Evolutionary conservation across 1,140 invertebrate genomes (phyloP), one percentile per base, ranked within the genome.

Genomic region (Heterodera carotae): DNA sequence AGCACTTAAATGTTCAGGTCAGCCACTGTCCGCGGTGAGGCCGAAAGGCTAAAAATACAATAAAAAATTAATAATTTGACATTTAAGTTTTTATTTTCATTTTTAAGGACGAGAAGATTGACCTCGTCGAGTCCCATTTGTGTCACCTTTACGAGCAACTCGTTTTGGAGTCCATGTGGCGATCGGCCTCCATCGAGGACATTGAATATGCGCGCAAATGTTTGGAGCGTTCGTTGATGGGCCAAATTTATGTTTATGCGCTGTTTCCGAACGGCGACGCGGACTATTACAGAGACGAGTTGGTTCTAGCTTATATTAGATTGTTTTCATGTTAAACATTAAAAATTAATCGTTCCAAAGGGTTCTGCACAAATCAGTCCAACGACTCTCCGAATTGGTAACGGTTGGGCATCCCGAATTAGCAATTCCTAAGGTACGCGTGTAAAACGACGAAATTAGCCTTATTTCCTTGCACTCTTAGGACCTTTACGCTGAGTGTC

Each of bases 181-280:
- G 92, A 89, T 90, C 91, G 77, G 93, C 93, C 0, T 92, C 94
- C 67, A 93, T 96, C 85, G 91, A 92, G 1, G 92, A 95, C 85
- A 79, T 94, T 8, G 91, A 93, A 77, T 91, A 90, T 80, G 90
- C 89, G 0, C 83, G 88, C 69, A 83, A 89, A 73, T 88, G 89
- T 31, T 87, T 91, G 69, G 91, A 91, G 80, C 84, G 91, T n/a
- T 87, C 87, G 39, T 84, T 91, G 12, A 95, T 97, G 90, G 93
- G 92, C 33, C 91, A 93, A 29, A 93, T 98, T 53, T 98, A 98
- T 89, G 91, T 92, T 33, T 92, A 94, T 87, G 94, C 96, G 43
- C 91, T 99, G 84, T 98, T 95, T 90, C 96, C 96, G 7, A 98
- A 98, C 89, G 94, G 94, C 3, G 96, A 98, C 87, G 95, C 93